Conservation (phyloP, 2,797 vertebrate species). For the Huso huso region DNA sequence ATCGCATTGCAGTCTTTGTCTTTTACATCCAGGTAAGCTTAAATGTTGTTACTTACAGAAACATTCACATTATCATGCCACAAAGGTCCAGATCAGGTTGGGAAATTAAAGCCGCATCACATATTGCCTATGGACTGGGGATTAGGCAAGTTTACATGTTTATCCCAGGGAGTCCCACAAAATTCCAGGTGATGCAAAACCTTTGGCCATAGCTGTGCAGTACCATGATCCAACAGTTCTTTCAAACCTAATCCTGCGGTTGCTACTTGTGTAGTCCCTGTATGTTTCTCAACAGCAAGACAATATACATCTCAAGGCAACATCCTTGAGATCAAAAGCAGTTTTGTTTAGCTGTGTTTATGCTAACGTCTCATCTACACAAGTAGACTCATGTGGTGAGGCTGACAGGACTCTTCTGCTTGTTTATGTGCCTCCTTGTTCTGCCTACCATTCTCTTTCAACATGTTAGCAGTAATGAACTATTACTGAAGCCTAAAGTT, state of each 20-base stretch:
- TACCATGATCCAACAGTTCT: not conserved
- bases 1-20: no score
- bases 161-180: no score
- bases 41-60: no score
- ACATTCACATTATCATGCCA: no score
- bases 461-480: not conserved
- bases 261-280: not conserved
- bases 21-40: no score
- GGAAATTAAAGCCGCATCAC: no score
- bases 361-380: not conserved
- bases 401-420: not conserved
- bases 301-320: not conserved
- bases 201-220: no score
- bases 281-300: not conserved
- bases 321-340: not conserved
- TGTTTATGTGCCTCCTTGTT: not conserved
- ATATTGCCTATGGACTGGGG: no score
- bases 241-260: slow-evolving; percentile 4
- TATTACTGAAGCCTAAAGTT: not conserved
- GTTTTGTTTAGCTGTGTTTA: not conserved
- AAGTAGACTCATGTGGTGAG: not conserved
- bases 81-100: no score
- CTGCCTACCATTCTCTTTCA: not conserved
- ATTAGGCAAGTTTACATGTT: no score
- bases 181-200: no score